Percentiles rank a stretch among this genome's conserved stretches.
These are phyloP conservation scores for Eristalis intricaria DNA, from an alignment of 2,888 invertebrate species.

Conservation along the genomic window DNA sequence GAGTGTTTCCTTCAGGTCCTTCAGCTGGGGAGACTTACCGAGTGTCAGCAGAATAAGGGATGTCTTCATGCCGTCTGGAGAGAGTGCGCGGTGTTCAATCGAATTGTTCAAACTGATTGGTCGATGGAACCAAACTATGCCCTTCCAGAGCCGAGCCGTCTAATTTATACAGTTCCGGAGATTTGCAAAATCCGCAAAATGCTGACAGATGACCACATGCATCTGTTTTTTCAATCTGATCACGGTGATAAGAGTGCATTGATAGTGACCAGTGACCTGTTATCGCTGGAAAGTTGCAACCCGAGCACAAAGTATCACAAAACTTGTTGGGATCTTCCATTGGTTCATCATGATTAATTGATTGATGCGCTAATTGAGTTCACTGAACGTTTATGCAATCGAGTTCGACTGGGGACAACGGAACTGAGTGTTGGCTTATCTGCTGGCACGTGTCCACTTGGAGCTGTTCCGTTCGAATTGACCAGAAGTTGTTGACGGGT, in stretches of 20 bases:
- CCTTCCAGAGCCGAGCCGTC: not conserved
- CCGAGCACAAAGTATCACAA: not conserved
- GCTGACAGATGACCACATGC: not conserved
- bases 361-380: not conserved
- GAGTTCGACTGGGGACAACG: not conserved
- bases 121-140: slow-evolving; percentile 44
- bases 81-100: slow-evolving; percentile 19
- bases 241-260: not conserved
- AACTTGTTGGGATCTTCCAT: not conserved
- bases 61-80: slow-evolving; percentile 44
- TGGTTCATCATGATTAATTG: not conserved
- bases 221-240: not conserved
- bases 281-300: not conserved
- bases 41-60: slow-evolving; percentile 48
- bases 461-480: not conserved
- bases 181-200: slow-evolving; percentile 14
- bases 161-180: not conserved
- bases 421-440: not conserved
- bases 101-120: not conserved
- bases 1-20: not conserved
- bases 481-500: too few relatives aligned
- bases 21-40: slow-evolving; percentile 40
- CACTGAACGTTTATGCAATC: not conserved
- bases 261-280: not conserved
- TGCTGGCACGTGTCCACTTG: not conserved